These are phyloP conservation scores for Cettia cetti DNA, from an alignment of 2,113 vertebrate genomes.

Conservation along the genomic window DNA sequence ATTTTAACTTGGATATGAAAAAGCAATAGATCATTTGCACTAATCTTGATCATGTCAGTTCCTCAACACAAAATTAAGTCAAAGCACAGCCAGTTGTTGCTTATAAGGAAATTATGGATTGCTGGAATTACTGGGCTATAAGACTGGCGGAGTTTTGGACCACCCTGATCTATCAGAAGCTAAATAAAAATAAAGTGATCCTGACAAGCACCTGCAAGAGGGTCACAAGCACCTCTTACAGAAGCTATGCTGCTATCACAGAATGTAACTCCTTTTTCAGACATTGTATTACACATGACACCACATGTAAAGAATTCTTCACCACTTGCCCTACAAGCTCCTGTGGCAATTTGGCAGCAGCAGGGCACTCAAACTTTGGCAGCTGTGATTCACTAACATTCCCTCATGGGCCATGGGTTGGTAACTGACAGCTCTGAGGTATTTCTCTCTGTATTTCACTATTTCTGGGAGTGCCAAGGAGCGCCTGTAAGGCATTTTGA, in stretches of 20 bases:
- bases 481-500: not conserved
- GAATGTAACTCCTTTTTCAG: not conserved
- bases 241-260: not conserved
- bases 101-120: not conserved
- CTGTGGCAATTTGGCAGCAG: not conserved
- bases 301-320: not conserved
- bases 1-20: not conserved
- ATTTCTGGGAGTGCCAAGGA: not conserved
- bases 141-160: not conserved
- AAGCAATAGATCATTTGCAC: not conserved
- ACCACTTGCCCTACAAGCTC: not conserved
- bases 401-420: not conserved
- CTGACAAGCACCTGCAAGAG: not conserved
- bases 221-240: not conserved
- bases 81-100: not conserved
- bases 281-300: not conserved
- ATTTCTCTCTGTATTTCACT: not conserved
- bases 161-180: not conserved
- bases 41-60: not conserved
- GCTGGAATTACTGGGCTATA: not conserved
- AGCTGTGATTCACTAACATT: accelerated
- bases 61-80: not conserved
- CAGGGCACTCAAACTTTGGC: not conserved
- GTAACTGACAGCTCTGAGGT: not conserved
- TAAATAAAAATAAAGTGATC: not conserved